Percentiles rank a stretch among this genome's conserved stretches.
Conservation (phyloP, 2,888 invertebrate species). For the Anthrax anthrax region DNA sequence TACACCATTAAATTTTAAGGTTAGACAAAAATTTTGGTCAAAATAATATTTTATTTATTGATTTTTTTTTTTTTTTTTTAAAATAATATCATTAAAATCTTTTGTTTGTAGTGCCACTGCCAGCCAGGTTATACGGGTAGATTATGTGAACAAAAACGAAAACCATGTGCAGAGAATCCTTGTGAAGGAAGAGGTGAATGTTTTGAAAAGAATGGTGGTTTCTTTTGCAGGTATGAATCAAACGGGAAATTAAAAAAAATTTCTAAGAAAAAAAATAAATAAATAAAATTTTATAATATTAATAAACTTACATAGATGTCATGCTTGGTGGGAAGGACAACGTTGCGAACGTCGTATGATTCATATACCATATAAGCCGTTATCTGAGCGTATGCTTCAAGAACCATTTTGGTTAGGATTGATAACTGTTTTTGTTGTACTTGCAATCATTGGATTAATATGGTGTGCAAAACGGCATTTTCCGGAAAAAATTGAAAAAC, state of each 20-base stretch:
- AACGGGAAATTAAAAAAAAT: neutral
- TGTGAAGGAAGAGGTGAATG: slow-evolving; percentile 65
- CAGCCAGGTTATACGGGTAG: slow-evolving; percentile 50
- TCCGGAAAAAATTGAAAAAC: slow-evolving; percentile 71
- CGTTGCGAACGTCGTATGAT: slow-evolving; percentile 56
- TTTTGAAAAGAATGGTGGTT: slow-evolving; percentile 48
- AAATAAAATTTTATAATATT: too few species aligned
- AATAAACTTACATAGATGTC: too few species aligned
- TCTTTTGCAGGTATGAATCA: slow-evolving; percentile 42
- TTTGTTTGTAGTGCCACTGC: slow-evolving; percentile 42
- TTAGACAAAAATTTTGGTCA: slow-evolving; percentile 7
- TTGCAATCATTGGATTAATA: slow-evolving; percentile 61
- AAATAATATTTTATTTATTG: neutral
- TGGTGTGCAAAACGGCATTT: slow-evolving; percentile 79
- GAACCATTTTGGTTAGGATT: slow-evolving; percentile 84
- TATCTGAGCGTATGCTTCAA: slow-evolving; percentile 68
- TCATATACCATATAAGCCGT: slow-evolving; percentile 53
- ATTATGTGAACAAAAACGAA: slow-evolving; percentile 51
- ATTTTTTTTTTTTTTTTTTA: neutral
- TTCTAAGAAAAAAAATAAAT: too few species aligned
- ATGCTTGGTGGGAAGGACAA: slow-evolving; percentile 58
- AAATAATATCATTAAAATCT: too few species aligned
- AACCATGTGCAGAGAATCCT: slow-evolving; percentile 56
- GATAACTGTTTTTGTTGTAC: slow-evolving; percentile 67
- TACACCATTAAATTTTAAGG: slow-evolving; percentile 30